phyloP scores from a whole-genome alignment of 2,888 invertebrate species.

The Ennomos fuscantarius region DNA sequence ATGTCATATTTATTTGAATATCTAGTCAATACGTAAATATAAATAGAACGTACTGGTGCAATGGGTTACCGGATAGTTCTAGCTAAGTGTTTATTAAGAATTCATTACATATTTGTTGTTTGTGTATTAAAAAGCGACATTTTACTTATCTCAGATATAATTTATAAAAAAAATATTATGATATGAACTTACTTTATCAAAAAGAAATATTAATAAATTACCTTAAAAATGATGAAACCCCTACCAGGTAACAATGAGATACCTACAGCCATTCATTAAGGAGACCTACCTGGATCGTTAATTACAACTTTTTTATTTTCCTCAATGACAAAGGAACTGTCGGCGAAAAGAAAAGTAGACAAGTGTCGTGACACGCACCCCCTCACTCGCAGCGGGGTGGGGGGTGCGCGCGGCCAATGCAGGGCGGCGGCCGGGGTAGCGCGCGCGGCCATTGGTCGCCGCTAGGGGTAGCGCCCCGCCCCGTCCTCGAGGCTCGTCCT shows the following conservation, averaged over 20 bases:
- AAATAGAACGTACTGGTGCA: too few species aligned
- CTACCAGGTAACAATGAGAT: slow-evolving; percentile 53
- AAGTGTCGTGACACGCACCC: slow-evolving; percentile 85
- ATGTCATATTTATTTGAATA: too few species aligned
- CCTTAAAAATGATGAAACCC: slow-evolving; percentile 25
- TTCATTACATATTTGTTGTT: too few species aligned
- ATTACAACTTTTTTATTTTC: slow-evolving; percentile 85
- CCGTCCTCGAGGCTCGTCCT: slow-evolving; percentile 85
- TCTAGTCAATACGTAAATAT: too few species aligned
- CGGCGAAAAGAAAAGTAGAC: slow-evolving; percentile 85
- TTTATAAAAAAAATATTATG: too few species aligned
- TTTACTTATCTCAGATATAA: too few species aligned
- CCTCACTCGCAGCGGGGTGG: slow-evolving; percentile 59
- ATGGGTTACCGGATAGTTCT: too few species aligned
- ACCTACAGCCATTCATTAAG: slow-evolving; percentile 75
- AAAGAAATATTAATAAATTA: background rate
- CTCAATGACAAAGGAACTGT: slow-evolving; percentile 85
- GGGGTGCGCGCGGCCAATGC: slow-evolving; percentile 60
- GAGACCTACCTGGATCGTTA: slow-evolving; percentile 81
- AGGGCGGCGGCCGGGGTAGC: slow-evolving; percentile 55
- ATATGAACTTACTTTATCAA: too few species aligned
- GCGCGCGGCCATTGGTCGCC: slow-evolving; percentile 70
- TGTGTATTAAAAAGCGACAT: too few species aligned
- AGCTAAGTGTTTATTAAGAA: too few species aligned
- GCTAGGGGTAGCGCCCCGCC: slow-evolving; percentile 77